Base-by-base conservation (phyloP, 2,113 vertebrate species). In the Hyaena hyaena region DNA sequence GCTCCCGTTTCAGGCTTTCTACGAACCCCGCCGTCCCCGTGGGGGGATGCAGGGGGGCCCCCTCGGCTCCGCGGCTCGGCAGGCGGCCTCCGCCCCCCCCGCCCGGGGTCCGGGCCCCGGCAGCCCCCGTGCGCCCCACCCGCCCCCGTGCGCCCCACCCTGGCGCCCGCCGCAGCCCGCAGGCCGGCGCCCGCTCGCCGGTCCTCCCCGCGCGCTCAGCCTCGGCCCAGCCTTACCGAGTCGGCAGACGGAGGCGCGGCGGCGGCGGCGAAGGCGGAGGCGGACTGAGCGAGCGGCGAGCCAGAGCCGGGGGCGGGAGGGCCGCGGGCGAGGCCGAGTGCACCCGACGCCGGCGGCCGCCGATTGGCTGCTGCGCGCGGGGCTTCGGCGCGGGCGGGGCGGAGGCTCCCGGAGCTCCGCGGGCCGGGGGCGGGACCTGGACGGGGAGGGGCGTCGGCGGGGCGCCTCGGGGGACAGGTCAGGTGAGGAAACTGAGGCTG, bases 141-240 rank as follows among this genome's bases (percentile, higher is more conserved):
- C 21, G 35, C 26, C 23, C 68, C 82, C 35, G 79, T 39, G 45
- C 81, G 24, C 69, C 69, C 58, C n/a, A 79, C 45, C 74, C 79
- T 7, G 43, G 39, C 31, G 10, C 2, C 31, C 43, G 10, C 91
- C 79, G 35, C 88, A 26, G 63, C 74, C 66, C 15, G 35, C 82
- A 33, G 63, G 84, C 76, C 45, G 26, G 39, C 73, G 39, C 73
- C 39, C n/a, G 19, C 74, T 71, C 74, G 17, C 33, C 88, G 33
- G 8, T 74, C 12, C n/a, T 58, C 33, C 74, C 43, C 74, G 16
- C 63, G 55, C 53, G 82, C 92, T 31, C 84, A 81, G 79, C 92
- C 39, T 28, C 31, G 10, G 26, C 68, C 80, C 6, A 48, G 91
- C 88, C 97, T 97, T 97, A 98, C 98, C 96, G 28, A 88, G 92